These are phyloP conservation scores for Phalacrocorax brasilianus DNA, from an alignment of 2,113 vertebrate genomes.

Conservation along the genomic window DNA sequence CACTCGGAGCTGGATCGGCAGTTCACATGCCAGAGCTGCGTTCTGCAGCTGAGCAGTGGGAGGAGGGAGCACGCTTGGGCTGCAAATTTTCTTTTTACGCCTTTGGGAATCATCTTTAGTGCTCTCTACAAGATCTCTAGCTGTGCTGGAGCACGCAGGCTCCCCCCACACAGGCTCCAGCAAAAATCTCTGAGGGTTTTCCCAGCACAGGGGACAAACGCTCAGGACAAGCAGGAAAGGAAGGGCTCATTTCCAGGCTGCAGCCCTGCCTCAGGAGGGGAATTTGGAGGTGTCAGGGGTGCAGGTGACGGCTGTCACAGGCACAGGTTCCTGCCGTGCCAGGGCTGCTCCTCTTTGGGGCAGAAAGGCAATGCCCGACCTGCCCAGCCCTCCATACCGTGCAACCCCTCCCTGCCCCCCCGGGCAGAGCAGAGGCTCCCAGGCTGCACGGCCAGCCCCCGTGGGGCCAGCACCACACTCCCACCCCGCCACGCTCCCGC, in stretches of 20 bases:
- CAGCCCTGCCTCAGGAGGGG: not conserved
- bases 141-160: not conserved
- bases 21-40: not conserved
- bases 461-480: not conserved
- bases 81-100: not conserved
- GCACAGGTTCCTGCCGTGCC: not conserved
- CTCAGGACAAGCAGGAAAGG: not conserved
- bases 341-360: not conserved
- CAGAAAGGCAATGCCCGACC: not conserved
- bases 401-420: not conserved
- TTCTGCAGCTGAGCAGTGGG: not conserved
- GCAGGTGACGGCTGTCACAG: fast-evolving
- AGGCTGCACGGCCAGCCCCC: not conserved
- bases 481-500: not conserved
- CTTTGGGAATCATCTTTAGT: not conserved
- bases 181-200: not conserved
- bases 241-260: not conserved
- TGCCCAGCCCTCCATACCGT: not conserved
- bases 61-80: not conserved
- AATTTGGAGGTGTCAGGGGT: not conserved
- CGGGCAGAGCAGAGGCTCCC: not conserved
- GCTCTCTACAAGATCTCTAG: not conserved
- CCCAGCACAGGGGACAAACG: fast-evolving
- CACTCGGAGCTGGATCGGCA: not conserved
- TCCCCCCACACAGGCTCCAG: not conserved